A percentile compares a stretch with the other conserved stretches of the same genome.
phyloP scores from a whole-genome alignment of 2,113 vertebrate genomes.

The Tamias sibiricus region DNA sequence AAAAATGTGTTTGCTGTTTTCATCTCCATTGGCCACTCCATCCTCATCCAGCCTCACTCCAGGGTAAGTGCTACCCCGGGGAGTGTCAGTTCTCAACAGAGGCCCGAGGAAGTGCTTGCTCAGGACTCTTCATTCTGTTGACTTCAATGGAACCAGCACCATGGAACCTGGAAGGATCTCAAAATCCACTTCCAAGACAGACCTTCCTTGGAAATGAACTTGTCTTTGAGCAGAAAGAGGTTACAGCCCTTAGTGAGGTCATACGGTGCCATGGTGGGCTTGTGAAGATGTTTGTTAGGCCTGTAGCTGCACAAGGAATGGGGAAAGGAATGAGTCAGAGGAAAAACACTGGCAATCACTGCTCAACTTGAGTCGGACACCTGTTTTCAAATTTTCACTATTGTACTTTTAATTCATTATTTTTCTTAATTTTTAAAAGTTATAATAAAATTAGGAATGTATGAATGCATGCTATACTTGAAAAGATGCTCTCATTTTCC shows the following conservation, averaged over 20 bases:
- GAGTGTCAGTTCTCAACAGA: neutral
- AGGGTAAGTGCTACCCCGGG: neutral
- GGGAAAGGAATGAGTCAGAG: neutral
- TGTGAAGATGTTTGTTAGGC: neutral
- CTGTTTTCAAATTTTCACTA: neutral
- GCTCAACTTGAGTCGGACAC: neutral
- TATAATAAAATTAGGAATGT: neutral
- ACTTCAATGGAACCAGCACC: neutral
- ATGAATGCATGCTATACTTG: neutral
- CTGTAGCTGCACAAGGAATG: neutral
- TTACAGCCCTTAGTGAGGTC: neutral
- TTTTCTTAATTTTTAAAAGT: slow-evolving; percentile 23
- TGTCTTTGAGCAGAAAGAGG: neutral
- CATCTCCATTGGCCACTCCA: neutral
- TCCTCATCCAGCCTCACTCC: accelerated
- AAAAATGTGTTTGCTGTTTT: neutral
- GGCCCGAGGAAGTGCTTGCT: neutral
- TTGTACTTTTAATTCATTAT: slow-evolving; percentile 27
- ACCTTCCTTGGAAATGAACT: neutral
- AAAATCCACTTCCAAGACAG: neutral
- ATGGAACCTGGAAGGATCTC: neutral
- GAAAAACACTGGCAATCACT: neutral
- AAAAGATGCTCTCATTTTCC: neutral
- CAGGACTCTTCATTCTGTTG: neutral
- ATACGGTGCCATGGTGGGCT: neutral